Conservation (phyloP, 2,888 invertebrate genomes). For the Trimorus sp. region DNA sequence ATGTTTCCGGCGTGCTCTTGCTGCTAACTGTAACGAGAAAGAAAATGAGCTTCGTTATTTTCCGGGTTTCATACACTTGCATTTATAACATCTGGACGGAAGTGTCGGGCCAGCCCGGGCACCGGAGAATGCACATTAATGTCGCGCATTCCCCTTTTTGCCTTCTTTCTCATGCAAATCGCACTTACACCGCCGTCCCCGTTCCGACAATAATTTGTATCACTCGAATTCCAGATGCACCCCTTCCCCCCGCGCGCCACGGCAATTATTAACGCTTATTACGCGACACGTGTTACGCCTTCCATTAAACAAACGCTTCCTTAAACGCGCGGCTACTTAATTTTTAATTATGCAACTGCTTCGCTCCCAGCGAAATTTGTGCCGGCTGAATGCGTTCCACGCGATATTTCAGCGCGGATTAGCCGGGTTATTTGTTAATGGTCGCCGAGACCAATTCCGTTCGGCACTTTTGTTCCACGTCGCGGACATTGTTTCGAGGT, state of each 20-base stretch:
- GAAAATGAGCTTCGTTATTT: conserved; percentile 67
- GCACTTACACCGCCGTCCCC: conserved; percentile 43
- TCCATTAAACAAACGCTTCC: conserved; percentile 41
- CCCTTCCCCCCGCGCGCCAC: background rate
- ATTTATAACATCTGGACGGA: conserved; percentile 65
- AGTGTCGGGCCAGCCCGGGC: conserved; percentile 56
- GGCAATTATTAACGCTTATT: conserved; percentile 52
- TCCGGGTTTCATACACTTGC: conserved; percentile 65
- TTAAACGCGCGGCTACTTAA: conserved; percentile 35
- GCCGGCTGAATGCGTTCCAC: background rate
- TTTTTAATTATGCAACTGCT: conserved; percentile 37
- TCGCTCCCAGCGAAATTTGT: background rate
- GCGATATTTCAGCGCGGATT: conserved; percentile 9
- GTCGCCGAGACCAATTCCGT: background rate
- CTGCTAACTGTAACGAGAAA: conserved; percentile 67
- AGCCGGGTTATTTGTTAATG: conserved; percentile 9
- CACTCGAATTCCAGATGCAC: conserved; percentile 43
- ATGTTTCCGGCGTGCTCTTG: conserved; percentile 65
- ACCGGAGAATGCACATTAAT: conserved; percentile 61
- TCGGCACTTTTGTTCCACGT: conserved; percentile 7
- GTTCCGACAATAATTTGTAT: conserved; percentile 50
- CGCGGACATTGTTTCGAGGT: conserved; percentile 9
- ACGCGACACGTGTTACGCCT: conserved; percentile 47
- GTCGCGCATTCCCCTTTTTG: conserved; percentile 53
- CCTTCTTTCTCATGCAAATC: conserved; percentile 61